A percentile compares a stretch with the other conserved stretches of the same genome.
These are phyloP conservation scores for Montipora capitata DNA, from an alignment of 92 coral and sea anemone species.

Conservation along the genomic window DNA sequence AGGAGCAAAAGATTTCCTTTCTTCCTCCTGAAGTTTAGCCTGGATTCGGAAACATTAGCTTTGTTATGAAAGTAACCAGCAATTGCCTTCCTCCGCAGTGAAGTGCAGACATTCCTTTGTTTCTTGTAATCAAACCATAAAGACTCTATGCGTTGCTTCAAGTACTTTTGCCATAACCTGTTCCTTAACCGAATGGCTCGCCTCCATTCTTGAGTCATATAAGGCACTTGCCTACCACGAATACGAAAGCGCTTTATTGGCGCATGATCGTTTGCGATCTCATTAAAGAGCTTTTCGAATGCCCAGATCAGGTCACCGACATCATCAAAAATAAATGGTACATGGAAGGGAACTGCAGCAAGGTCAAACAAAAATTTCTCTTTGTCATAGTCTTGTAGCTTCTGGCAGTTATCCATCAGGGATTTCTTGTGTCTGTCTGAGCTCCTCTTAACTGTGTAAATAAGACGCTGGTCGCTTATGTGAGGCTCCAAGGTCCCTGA, in stretches of 20 bases:
- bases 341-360: slow-evolving; percentile 23
- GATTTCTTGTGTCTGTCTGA: slow-evolving; percentile 19
- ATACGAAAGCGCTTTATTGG: slow-evolving; percentile 41
- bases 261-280: slow-evolving; percentile 33
- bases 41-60: neutral
- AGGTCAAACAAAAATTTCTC: slow-evolving; percentile 33
- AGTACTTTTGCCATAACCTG: slow-evolving; percentile 38
- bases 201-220: slow-evolving; percentile 37
- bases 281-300: slow-evolving; percentile 28
- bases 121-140: slow-evolving; percentile 31
- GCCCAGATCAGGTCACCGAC: slow-evolving; percentile 48
- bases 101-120: slow-evolving; percentile 1
- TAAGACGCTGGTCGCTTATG: slow-evolving; percentile 44
- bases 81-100: slow-evolving; percentile 5
- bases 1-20: neutral
- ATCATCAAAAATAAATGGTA: slow-evolving; percentile 54
- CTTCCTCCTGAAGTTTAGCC: slow-evolving; percentile 17
- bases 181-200: slow-evolving; percentile 16
- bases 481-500: slow-evolving; percentile 52
- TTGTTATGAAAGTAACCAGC: neutral
- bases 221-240: slow-evolving; percentile 53
- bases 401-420: slow-evolving; percentile 15
- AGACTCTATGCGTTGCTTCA: neutral
- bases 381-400: slow-evolving; percentile 40
- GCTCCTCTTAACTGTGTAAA: slow-evolving; percentile 39